A percentile compares a stretch with the other conserved stretches of the same genome.
Evolutionary conservation across 2,888 invertebrate genomes (phyloP).

Genomic region (Caradrina kadenii): DNA sequence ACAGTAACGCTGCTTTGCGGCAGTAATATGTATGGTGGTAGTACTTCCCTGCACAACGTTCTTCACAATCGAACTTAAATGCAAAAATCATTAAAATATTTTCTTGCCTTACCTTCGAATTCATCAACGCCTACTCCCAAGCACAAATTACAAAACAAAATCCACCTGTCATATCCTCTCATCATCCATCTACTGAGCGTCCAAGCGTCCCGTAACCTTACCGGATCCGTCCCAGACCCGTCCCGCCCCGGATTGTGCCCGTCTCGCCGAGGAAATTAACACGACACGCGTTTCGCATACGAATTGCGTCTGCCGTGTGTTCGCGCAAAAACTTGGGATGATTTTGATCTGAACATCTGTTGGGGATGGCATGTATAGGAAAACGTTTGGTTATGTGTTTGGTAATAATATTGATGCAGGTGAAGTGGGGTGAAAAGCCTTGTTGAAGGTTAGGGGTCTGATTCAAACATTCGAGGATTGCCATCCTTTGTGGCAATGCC

Average conservation of each 20-base stretch:
- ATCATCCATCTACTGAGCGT: conserved; percentile 74
- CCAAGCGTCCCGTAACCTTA: conserved; percentile 65
- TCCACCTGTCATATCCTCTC: conserved; percentile 58
- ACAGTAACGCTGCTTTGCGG: too few species aligned
- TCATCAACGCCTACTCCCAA: conserved; percentile 17
- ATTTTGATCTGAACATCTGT: conserved; percentile 51
- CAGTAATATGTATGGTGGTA: too few species aligned
- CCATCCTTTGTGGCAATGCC: too few species aligned
- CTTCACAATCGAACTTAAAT: too few species aligned
- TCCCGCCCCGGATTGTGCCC: conserved; percentile 42
- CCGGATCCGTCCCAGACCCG: conserved; percentile 59
- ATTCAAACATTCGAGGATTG: too few species aligned
- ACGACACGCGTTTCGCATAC: conserved; percentile 68
- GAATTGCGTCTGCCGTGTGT: conserved; percentile 47
- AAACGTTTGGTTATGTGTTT: not conserved
- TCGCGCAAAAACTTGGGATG: conserved; percentile 48
- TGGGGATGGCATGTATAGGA: conserved; percentile 12
- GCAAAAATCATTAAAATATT: too few species aligned
- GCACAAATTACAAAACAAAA: conserved; percentile 60
- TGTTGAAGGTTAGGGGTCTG: too few species aligned
- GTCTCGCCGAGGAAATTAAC: conserved; percentile 72
- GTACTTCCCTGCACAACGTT: too few species aligned
- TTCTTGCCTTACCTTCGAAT: not conserved
- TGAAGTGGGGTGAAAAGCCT: too few species aligned
- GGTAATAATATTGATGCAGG: too few species aligned